phyloP scores from a whole-genome alignment of 2,113 vertebrate species.

The Cryptotis parvus region DNA sequence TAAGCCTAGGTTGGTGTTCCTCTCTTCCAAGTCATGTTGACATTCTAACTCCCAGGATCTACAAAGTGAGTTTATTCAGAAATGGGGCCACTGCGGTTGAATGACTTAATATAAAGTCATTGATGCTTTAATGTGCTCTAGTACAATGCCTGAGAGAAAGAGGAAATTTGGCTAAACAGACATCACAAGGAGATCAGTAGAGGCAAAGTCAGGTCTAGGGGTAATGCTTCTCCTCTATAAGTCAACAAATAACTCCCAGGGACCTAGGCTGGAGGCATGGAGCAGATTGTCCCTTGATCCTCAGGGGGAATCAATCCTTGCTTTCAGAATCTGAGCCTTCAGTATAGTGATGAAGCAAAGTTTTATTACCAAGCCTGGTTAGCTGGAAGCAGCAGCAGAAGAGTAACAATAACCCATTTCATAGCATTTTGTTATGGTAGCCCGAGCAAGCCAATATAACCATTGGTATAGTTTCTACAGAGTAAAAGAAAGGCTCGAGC shows the following conservation, averaged over 20 bases:
- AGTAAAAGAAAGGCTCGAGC: background rate
- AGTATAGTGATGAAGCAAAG: background rate
- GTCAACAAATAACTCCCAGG: background rate
- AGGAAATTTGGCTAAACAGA: background rate
- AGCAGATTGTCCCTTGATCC: background rate
- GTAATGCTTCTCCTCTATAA: background rate
- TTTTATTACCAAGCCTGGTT: background rate
- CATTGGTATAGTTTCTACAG: background rate
- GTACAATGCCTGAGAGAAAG: background rate
- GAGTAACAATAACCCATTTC: background rate
- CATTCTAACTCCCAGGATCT: background rate
- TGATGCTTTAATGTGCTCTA: background rate
- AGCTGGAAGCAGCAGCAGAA: background rate
- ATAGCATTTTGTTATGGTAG: background rate
- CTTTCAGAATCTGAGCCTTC: background rate
- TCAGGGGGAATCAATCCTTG: background rate
- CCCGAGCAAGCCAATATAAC: background rate
- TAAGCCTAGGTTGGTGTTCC: background rate
- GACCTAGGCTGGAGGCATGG: background rate
- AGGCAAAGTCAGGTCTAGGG: background rate
- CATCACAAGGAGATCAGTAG: background rate
- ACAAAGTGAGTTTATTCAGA: background rate
- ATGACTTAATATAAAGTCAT: background rate
- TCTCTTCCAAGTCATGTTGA: background rate
- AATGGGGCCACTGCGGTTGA: background rate